phyloP scores from a whole-genome alignment of 2,113 vertebrate species.

The Daboia siamensis region DNA sequence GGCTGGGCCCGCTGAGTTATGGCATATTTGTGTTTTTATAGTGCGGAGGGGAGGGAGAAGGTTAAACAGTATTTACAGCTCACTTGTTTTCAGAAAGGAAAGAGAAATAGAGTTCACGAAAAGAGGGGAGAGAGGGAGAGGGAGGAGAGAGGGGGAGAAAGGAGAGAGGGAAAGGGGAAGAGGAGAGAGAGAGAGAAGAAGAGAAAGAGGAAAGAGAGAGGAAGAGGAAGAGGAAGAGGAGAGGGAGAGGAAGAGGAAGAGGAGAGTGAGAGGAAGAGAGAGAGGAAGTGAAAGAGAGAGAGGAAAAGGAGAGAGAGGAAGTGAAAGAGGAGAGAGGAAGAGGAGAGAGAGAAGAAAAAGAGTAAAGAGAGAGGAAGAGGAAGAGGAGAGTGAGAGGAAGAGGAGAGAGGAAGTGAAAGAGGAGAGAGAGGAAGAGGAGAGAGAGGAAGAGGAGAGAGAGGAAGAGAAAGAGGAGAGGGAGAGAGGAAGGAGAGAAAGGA shows the following conservation, averaged over 20 bases:
- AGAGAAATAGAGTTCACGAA: slow-evolving; percentile 84
- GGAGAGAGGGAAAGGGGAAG: not conserved
- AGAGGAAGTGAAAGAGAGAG: slow-evolving; percentile 20
- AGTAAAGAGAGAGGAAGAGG: slow-evolving; percentile 42
- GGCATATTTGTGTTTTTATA: slow-evolving; percentile 99
- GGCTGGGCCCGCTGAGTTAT: slow-evolving; percentile 96
- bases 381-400: no score
- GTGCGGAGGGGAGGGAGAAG: slow-evolving; percentile 90
- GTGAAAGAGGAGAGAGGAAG: slow-evolving; percentile 18
- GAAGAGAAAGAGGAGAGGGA: slow-evolving; percentile 62
- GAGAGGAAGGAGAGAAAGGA: slow-evolving; percentile 33
- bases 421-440: slow-evolving; percentile 23
- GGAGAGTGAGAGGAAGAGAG: slow-evolving; percentile 55
- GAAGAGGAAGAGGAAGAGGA: no score
- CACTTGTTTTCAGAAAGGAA: slow-evolving; percentile 98
- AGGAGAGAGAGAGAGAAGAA: slow-evolving; percentile 46
- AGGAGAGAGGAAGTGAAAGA: not conserved
- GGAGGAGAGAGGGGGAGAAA: not conserved
- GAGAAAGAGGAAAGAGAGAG: slow-evolving; percentile 32
- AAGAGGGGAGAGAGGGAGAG: slow-evolving; percentile 69
- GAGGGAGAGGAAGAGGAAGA: not conserved
- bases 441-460: no score
- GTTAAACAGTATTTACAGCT: slow-evolving; percentile 99
- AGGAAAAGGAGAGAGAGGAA: slow-evolving; percentile 38
- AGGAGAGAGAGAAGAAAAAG: no score